These are phyloP conservation scores for Apomyelois bistriatella DNA, from an alignment of 2,888 invertebrate species.

Conservation along the genomic window DNA sequence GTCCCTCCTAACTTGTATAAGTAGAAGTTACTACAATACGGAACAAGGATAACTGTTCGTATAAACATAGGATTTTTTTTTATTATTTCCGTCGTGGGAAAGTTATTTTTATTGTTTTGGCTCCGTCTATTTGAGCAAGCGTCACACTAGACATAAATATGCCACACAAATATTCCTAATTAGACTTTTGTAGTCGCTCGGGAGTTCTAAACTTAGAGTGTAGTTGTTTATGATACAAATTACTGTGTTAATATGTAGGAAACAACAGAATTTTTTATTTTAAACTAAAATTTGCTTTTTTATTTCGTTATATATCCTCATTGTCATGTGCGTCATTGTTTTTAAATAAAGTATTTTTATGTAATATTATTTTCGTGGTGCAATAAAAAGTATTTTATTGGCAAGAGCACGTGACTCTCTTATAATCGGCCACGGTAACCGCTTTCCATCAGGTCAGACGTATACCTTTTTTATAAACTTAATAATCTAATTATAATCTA, in stretches of 20 bases:
- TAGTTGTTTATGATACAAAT: slow-evolving; percentile 1
- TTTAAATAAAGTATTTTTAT: no score
- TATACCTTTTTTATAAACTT: no score
- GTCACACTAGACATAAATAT: slow-evolving; percentile 4
- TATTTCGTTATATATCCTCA: no score
- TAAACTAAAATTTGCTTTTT: not conserved
- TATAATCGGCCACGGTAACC: no score
- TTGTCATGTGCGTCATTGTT: no score
- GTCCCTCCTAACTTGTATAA: slow-evolving; percentile 11
- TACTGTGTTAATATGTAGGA: not conserved
- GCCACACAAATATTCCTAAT: slow-evolving; percentile 8
- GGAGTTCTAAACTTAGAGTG: slow-evolving; percentile 1
- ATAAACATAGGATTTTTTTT: slow-evolving; percentile 6
- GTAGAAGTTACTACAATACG: slow-evolving; percentile 11
- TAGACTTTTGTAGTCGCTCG: not conserved
- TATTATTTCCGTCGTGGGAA: slow-evolving; percentile 9
- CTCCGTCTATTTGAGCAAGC: not conserved
- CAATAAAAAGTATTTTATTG: no score
- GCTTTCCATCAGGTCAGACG: no score
- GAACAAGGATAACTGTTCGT: slow-evolving; percentile 8
- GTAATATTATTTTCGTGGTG: no score
- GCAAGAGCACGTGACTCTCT: no score
- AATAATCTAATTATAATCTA: no score
- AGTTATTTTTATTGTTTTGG: slow-evolving; percentile 9
- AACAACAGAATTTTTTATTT: not conserved